Base-by-base conservation (phyloP, 2,888 invertebrate species). In the Bibio marci region DNA sequence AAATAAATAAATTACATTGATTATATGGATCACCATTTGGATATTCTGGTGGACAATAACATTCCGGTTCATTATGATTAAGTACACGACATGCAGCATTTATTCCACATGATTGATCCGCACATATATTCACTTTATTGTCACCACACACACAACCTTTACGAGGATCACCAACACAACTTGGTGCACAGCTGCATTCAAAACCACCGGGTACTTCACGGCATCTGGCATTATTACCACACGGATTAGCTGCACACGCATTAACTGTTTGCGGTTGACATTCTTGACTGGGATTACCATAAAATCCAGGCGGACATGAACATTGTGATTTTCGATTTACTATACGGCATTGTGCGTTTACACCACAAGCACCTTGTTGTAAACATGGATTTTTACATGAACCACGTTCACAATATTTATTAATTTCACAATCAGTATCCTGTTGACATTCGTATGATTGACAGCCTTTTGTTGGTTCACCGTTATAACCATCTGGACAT, bases 381-480 rank as follows among this genome's bases (percentile, higher is more conserved):
- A 76, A 55, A 53, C 90, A 90, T 2, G 88, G 85, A 59, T 88
- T 88, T 49, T 76, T 76, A 53, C 90, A 90, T 19, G 77, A 76
- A 5, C 76, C 71, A 37, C 69, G 55, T 47, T 74, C 71, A 52
- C 90, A 90, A 46, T 71, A 70, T 58, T 87, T 85, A 49, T 76
- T 80, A 2, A 69, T 52, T 38, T 79, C 79, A 52, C 90, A 90
- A 50, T 88, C 86, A 8, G 70, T 67, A 53, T 85, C 76, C 36
- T 66, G 65, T 39, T 71, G 66, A 50, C 90, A 90, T 62, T 86
- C 83, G 46, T 80, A 76, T 44, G 77, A 70, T 44, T 71, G 71
- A 50, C 87, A 87, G 51, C 74, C 72, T 45, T 71, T 73, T 41
- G 70, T 71, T 1, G 87, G 83, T 53, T 87, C 82, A 1, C 86